phyloP scores from a whole-genome alignment of 2,113 vertebrate species.

The Tragelaphus strepsiceros region DNA sequence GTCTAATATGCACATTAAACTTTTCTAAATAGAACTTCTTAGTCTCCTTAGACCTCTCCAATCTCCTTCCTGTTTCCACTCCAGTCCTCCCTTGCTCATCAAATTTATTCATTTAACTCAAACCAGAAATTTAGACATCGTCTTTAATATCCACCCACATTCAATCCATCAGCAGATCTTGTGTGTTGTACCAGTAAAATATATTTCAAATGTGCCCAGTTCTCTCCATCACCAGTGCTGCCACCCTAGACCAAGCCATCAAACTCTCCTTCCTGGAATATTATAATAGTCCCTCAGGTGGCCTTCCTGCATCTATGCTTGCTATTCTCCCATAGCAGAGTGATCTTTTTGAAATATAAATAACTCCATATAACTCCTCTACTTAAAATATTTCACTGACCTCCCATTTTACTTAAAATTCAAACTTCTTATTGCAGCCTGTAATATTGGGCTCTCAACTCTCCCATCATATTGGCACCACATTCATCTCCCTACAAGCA shows the following conservation, averaged over 20 bases:
- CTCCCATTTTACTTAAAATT: not conserved
- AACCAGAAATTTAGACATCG: not conserved
- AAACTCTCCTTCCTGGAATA: not conserved
- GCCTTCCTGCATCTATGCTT: not conserved
- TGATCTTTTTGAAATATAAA: not conserved
- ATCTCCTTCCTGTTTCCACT: not conserved
- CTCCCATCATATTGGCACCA: not conserved
- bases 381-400: not conserved
- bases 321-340: not conserved
- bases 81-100: not conserved
- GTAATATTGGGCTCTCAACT: not conserved
- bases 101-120: not conserved
- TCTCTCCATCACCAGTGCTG: not conserved
- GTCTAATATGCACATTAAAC: not conserved
- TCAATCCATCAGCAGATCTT: not conserved
- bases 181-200: not conserved
- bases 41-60: not conserved
- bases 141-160: not conserved
- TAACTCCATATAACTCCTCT: not conserved
- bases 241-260: not conserved
- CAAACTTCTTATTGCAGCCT: not conserved
- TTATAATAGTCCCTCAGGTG: not conserved
- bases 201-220: not conserved
- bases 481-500: not conserved
- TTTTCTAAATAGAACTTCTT: not conserved